phyloP scores from a whole-genome alignment of 2,797 vertebrate genomes.

The Champsocephalus gunnari region DNA sequence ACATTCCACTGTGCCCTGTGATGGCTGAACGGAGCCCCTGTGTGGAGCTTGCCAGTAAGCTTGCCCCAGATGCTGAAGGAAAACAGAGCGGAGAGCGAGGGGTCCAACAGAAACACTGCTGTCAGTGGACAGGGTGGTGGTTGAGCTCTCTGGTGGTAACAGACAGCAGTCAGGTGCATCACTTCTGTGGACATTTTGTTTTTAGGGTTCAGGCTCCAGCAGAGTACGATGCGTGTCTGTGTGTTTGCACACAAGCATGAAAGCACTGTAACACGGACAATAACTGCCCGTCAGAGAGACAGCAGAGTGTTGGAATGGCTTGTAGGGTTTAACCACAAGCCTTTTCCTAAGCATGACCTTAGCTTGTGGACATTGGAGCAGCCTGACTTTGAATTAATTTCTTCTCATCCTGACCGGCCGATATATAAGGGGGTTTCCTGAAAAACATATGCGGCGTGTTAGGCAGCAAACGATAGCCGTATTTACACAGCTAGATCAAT shows the following conservation, averaged over 20 bases:
- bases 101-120: conserved; percentile 59
- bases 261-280: conserved; percentile 24
- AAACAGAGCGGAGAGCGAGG: conserved; percentile 25
- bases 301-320: conserved; percentile 14
- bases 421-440: conserved; percentile 43
- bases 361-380: conserved; percentile 47
- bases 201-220: conserved; percentile 15
- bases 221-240: conserved; percentile 25
- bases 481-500: conserved; percentile 71
- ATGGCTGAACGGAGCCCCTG: conserved; percentile 29
- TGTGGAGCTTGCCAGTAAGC: conserved; percentile 31
- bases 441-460: conserved; percentile 65
- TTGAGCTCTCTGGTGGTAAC: conserved; percentile 20
- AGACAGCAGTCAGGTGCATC: conserved; percentile 37
- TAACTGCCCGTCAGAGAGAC: conserved; percentile 39
- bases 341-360: conserved; percentile 33
- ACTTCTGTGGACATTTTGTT: conserved; percentile 13
- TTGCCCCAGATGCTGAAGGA: conserved; percentile 39
- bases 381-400: conserved; percentile 20
- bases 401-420: conserved; percentile 39
- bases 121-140: conserved; percentile 36
- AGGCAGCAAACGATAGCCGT: conserved; percentile 40
- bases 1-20: conserved; percentile 12
- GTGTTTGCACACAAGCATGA: conserved; percentile 38
- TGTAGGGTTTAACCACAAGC: conserved; percentile 1